Conservation (phyloP, 2,797 vertebrate genomes). For the Alectoris magna region DNA sequence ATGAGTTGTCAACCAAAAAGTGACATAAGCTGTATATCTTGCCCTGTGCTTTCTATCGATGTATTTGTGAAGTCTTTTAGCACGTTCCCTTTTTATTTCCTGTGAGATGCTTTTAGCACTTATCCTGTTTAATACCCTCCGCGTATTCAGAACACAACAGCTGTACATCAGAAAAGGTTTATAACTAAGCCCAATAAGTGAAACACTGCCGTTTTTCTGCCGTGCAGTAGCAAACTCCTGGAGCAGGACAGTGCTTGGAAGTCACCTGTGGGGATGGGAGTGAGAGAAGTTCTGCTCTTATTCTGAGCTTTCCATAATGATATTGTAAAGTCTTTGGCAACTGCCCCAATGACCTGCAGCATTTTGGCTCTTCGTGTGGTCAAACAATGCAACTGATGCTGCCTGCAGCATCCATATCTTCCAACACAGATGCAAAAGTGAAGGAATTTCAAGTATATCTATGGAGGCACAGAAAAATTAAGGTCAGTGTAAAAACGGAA, state of each 20-base stretch:
- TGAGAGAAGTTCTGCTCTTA: not conserved
- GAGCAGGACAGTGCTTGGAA: not conserved
- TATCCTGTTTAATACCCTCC: not conserved
- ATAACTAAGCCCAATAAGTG: not conserved
- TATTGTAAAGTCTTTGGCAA: not conserved
- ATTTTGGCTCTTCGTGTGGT: not conserved
- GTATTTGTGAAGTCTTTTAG: not conserved
- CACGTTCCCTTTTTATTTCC: not conserved
- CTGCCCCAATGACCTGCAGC: not conserved
- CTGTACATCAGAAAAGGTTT: not conserved
- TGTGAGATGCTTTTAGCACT: not conserved
- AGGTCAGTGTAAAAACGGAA: not conserved
- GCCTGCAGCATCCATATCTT: not conserved
- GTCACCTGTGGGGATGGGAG: not conserved
- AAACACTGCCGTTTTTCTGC: not conserved
- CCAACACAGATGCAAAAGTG: not conserved
- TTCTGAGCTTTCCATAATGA: fast-evolving
- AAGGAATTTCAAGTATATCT: not conserved
- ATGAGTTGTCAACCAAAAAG: not conserved
- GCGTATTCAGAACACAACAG: not conserved
- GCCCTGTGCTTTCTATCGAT: not conserved
- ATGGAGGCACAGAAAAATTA: not conserved
- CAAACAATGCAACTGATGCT: not conserved
- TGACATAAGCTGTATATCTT: not conserved
- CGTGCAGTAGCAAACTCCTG: fast-evolving